Evolutionary conservation across 2,888 invertebrate species (phyloP).

Genomic region (Apoda limacodes): DNA sequence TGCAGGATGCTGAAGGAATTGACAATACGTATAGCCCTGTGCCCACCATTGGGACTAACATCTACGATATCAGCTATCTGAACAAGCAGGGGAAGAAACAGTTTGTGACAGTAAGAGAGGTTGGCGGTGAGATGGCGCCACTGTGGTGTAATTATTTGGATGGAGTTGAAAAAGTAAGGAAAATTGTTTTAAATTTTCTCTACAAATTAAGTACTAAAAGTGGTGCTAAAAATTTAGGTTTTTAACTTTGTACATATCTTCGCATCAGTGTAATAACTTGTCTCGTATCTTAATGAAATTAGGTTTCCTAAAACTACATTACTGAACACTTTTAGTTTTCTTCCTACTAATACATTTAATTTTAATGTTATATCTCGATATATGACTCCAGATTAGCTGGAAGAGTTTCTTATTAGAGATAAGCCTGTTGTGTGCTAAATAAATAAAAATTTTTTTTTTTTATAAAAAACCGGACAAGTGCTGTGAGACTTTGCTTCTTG

Average conservation of each 20-base stretch:
- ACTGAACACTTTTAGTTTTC: too few species aligned
- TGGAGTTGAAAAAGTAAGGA: conserved; percentile 66
- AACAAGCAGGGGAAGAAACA: conserved; percentile 62
- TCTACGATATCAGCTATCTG: conserved; percentile 72
- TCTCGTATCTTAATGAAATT: too few species aligned
- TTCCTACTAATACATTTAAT: too few species aligned
- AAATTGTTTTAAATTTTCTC: conserved; percentile 1
- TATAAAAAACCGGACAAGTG: not conserved
- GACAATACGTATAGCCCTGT: conserved; percentile 84
- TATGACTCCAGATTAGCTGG: too few species aligned
- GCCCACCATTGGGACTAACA: conserved; percentile 83
- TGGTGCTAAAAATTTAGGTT: not conserved
- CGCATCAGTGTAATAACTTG: not conserved
- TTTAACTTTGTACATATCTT: conserved; percentile 1
- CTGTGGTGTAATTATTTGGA: conserved; percentile 84
- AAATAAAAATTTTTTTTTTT: too few species aligned
- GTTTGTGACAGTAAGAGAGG: conserved; percentile 74
- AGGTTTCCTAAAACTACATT: too few species aligned
- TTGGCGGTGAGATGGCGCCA: conserved; percentile 86
- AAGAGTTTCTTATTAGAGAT: too few species aligned
- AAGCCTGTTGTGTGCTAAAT: too few species aligned
- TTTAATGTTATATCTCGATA: too few species aligned
- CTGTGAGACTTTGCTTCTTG: too few species aligned
- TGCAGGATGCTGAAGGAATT: conserved; percentile 77
- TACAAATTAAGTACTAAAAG: not conserved